phyloP scores from a whole-genome alignment of 2,113 vertebrate genomes.

The Xenopus laevis region DNA sequence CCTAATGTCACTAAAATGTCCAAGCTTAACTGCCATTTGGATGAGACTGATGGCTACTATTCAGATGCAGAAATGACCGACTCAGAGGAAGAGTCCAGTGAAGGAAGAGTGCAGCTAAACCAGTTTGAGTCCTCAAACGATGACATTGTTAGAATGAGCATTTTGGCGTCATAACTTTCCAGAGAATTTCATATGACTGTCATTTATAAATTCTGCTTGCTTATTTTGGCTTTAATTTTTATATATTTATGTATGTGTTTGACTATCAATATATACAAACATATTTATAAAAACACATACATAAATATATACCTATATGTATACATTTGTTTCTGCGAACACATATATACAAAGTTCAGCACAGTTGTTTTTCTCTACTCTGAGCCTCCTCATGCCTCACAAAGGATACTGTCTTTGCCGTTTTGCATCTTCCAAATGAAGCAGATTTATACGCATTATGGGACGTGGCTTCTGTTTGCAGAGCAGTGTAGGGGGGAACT shows the following conservation, averaged over 20 bases:
- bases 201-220: slow-evolving; percentile 64
- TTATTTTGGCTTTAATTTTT: slow-evolving; percentile 1
- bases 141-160: slow-evolving; percentile 87
- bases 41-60: slow-evolving; percentile 88
- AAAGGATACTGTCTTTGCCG: slow-evolving; percentile 46
- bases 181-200: slow-evolving; percentile 61
- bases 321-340: not conserved
- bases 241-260: slow-evolving; percentile 16
- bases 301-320: not conserved
- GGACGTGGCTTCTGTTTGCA: slow-evolving; percentile 25
- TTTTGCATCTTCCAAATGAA: slow-evolving; percentile 34
- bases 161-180: slow-evolving; percentile 81
- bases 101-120: slow-evolving; percentile 67
- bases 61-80: slow-evolving; percentile 90
- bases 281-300: not conserved
- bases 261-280: slow-evolving; percentile 1
- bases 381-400: slow-evolving; percentile 60
- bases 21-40: slow-evolving; percentile 67
- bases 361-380: slow-evolving; percentile 68
- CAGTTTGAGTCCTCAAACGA: slow-evolving; percentile 79
- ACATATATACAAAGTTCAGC: slow-evolving; percentile 58
- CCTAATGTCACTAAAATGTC: slow-evolving; percentile 52
- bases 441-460: slow-evolving; percentile 38
- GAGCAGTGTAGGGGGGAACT: not conserved
- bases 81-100: slow-evolving; percentile 69